Evolutionary conservation across 2,888 invertebrate species (phyloP), one percentile per base, ranked within the genome.

Genomic region (Amphipoea oculea): DNA sequence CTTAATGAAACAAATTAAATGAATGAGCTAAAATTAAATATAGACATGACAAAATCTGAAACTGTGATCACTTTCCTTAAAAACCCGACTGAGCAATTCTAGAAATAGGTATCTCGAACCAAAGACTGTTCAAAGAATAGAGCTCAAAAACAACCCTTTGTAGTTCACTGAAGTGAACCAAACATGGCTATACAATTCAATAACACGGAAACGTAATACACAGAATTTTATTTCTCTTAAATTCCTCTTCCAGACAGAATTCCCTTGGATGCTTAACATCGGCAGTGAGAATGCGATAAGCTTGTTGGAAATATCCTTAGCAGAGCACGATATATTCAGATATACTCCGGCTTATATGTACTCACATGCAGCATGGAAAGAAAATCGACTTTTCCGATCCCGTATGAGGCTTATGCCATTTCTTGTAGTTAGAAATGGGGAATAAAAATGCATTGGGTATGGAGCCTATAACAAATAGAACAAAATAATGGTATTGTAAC

Each of bases 301-400:
- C 76, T 74, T 81, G 81, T 86, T 66, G 69, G 73, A 73, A 78
- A 82, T 86, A 86, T 79, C 69, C 80, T 57, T 70, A 73, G 68
- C 68, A 87, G 48, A 79, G 42, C 62, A 36, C 54, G 74, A 78
- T 75, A 69, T 85, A 78, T 83, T 79, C 85, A 79, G 79, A 84
- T 76, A 68, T 83, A 89, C 85, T 78, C 78, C 79, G 78, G 83
- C 86, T 90, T 91, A 89, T 73, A 83, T 60, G 82, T 85, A 87
- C 86, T 88, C 83, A 81, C 83, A 74, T 90, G 90, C 88, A 90
- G 82, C 81, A 83, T 81, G 62, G 84, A 86, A 86, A 88, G 90
- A 91, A 92, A 92, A 91, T 92, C 86, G 90, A 89, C 88, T 91
- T 90, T 89, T 77, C 77, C 70, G 81, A 77, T 78, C 12, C 29